Evolutionary conservation across 1,140 invertebrate genomes (phyloP).

Genomic region (Lepidurus apus): DNA sequence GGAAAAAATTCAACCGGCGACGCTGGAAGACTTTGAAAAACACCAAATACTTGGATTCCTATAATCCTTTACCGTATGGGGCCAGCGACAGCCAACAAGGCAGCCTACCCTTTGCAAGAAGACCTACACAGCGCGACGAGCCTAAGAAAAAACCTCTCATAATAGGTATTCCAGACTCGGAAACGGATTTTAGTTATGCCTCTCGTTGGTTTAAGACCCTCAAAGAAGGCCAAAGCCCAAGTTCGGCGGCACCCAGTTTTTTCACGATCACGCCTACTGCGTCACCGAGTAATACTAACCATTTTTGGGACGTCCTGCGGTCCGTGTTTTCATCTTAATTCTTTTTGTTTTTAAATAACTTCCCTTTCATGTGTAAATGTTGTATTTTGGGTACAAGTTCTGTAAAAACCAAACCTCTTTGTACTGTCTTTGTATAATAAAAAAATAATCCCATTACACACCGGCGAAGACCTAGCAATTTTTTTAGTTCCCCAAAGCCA

Average conservation of each 20-base stretch:
- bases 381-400: background rate
- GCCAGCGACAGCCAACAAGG: background rate
- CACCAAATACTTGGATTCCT: background rate
- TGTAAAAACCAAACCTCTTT: background rate
- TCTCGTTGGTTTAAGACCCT: slow-evolving; percentile 2
- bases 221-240: background rate
- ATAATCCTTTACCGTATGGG: background rate
- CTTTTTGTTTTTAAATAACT: background rate
- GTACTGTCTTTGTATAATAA: slow-evolving; percentile 19
- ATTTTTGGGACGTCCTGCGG: background rate
- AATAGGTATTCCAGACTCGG: slow-evolving; percentile 2
- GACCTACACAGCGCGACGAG: slow-evolving; percentile 13
- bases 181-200: slow-evolving; percentile 9
- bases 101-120: background rate
- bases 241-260: background rate
- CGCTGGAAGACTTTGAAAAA: background rate
- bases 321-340: background rate
- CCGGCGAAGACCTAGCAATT: background rate
- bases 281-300: background rate
- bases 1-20: background rate
- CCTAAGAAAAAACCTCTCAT: background rate
- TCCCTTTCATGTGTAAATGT: background rate
- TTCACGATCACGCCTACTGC: background rate
- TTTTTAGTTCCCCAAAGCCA: background rate
- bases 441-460: slow-evolving; percentile 19